These are phyloP conservation scores for Campoletis sonorensis DNA, from an alignment of 1,140 invertebrate genomes.

Conservation along the genomic window DNA sequence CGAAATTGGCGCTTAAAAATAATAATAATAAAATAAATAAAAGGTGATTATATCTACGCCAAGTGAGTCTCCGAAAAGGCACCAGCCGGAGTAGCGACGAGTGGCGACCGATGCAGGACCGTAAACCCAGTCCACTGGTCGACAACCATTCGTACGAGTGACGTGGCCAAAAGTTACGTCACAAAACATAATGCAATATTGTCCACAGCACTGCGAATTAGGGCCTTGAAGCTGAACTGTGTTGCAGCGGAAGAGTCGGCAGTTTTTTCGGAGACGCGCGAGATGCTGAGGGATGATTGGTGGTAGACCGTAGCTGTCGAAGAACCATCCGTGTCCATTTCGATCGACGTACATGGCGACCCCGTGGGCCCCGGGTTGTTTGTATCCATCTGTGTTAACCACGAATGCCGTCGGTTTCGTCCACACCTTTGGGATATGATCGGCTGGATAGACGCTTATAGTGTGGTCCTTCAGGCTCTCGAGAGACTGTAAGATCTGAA, in stretches of 20 bases:
- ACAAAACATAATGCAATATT: constrained; percentile 50
- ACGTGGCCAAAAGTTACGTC: no score
- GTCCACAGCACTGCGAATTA: constrained; percentile 33
- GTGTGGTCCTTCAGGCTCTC: background rate
- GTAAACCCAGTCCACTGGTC: no score
- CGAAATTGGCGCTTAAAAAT: no score
- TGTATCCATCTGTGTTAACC: constrained; percentile 48
- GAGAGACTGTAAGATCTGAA: constrained; percentile 16
- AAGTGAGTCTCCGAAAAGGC: no score
- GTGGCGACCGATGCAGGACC: no score
- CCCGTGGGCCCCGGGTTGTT: constrained; percentile 47
- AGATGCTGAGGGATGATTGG: constrained; percentile 46
- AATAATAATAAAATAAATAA: no score
- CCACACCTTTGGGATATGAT: constrained; percentile 42
- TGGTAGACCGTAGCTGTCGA: constrained; percentile 48
- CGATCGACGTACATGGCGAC: constrained; percentile 46
- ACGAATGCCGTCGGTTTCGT: constrained; percentile 28
- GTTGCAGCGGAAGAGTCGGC: constrained; percentile 33
- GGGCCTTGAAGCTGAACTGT: constrained; percentile 1
- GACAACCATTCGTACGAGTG: no score
- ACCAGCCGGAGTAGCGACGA: no score
- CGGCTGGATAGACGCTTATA: constrained; percentile 44
- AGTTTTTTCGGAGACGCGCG: constrained; percentile 34
- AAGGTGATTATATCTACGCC: no score
- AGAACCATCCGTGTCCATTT: constrained; percentile 45